A percentile compares a stretch with the other conserved stretches of the same genome.
Conservation (phyloP, 2,797 vertebrate genomes). For the Labeo calbasu region DNA sequence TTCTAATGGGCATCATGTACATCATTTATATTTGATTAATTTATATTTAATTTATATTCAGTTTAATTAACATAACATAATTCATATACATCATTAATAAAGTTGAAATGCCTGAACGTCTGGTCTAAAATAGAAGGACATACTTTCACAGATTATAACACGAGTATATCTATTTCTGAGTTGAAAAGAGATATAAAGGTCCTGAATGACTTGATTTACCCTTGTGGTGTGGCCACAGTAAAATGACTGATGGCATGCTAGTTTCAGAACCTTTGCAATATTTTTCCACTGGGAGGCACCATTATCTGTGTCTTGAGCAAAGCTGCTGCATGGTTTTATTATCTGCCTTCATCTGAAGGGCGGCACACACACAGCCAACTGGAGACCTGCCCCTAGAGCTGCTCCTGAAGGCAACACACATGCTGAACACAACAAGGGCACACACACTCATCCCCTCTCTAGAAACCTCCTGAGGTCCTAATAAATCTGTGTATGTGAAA, state of each 20-base stretch:
- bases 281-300: slow-evolving; percentile 57
- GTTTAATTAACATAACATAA: background rate
- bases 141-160: background rate
- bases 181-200: background rate
- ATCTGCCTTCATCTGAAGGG: slow-evolving; percentile 11
- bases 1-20: background rate
- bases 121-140: background rate
- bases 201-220: background rate
- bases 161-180: background rate
- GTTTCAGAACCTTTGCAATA: slow-evolving; percentile 28
- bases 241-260: background rate
- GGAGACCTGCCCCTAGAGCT: slow-evolving; percentile 16
- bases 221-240: background rate
- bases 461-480: slow-evolving; percentile 82
- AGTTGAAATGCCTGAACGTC: background rate
- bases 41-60: background rate
- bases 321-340: slow-evolving; percentile 37
- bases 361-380: slow-evolving; percentile 16
- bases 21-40: too few relatives aligned
- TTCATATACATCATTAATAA: background rate
- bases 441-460: slow-evolving; percentile 54
- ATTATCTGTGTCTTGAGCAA: slow-evolving; percentile 50
- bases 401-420: slow-evolving; percentile 18
- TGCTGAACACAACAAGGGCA: slow-evolving; percentile 5
- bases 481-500: slow-evolving; percentile 27